These are phyloP conservation scores for Dolomedes plantarius DNA, from an alignment of 2,888 invertebrate genomes.

Conservation along the genomic window DNA sequence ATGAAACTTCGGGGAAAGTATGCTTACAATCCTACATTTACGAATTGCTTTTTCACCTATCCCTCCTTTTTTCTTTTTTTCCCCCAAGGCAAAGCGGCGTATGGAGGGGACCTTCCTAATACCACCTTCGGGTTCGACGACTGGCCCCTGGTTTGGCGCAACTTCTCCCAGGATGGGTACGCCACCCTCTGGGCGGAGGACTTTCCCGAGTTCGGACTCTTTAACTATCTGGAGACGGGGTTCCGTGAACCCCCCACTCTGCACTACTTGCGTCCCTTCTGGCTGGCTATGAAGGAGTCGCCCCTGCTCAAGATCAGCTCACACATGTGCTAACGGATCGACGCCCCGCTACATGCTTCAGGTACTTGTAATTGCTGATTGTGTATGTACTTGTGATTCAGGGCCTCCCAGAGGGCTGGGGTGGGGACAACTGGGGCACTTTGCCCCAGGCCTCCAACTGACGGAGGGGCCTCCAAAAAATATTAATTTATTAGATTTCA, in stretches of 20 bases:
- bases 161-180: slow-evolving; percentile 84
- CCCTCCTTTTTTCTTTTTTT: too few species aligned
- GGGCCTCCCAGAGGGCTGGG: too few species aligned
- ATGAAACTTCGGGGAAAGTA: too few species aligned
- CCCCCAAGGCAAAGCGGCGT: slow-evolving; percentile 79
- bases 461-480: too few species aligned
- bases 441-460: too few species aligned
- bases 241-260: slow-evolving; percentile 91
- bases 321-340: slow-evolving; percentile 72
- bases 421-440: too few species aligned
- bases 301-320: slow-evolving; percentile 67
- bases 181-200: slow-evolving; percentile 90
- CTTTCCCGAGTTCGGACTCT: slow-evolving; percentile 85
- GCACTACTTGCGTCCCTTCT: slow-evolving; percentile 87
- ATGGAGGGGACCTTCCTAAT: slow-evolving; percentile 36
- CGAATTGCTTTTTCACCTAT: too few species aligned
- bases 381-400: too few species aligned
- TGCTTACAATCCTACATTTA: too few species aligned
- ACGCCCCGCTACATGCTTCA: slow-evolving; percentile 14
- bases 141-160: slow-evolving; percentile 90
- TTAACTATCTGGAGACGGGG: slow-evolving; percentile 87
- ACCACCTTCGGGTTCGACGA: slow-evolving; percentile 79
- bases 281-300: slow-evolving; percentile 78
- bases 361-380: too few species aligned
- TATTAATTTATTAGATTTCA: too few species aligned